Evolutionary conservation across 2,113 vertebrate genomes (phyloP), one percentile per base, ranked within the genome.

Genomic region (Anoura caudifer): DNA sequence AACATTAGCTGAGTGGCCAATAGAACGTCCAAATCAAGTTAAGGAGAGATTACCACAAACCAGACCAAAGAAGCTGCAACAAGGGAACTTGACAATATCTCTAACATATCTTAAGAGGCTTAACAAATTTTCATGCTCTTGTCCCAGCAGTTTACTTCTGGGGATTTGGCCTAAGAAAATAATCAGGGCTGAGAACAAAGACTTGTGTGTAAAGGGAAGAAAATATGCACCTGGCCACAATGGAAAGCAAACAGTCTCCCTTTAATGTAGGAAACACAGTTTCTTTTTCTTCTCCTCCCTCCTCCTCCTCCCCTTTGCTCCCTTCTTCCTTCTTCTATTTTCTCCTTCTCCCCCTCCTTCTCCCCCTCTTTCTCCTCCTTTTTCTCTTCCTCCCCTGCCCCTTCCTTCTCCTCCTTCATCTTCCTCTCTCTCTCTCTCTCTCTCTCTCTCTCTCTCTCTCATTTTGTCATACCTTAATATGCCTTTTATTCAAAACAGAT

Each of bases 101-200:
- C 41, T n/a, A 47, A 26, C 41, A 5, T 56, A 22, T 36, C 33
- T 47, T 22, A 67, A 56, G 77, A 72, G 45, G 16, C 17, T 91
- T 15, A 43, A 67, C 56, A 79, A 28, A 75, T 77, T 41, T 61
- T 88, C 36, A 9, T 2, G 5, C 7, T 26, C 47, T 84, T 73
- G 12, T 28, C 82, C 93, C 52, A 61, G 73, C 20, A 36, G 56
- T 79, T 92, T 43, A 36, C 75, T 94, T 94, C 88, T 94, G 80
- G 41, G 54, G 47, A 82, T 86, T 59, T 63, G 69, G 41, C 45
- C 67, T 72, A 38, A 79, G 88, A 96, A 90, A 93, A 95, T 61
- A 95, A 79, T 67, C 82, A 69, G 43, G 45, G 43, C 54, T 91
- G 12, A 47, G 54, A 65, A 81, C 33, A 90, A 95, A 87, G 50